Conservation (phyloP, 2,797 vertebrate species). For the Paguma larvata region DNA sequence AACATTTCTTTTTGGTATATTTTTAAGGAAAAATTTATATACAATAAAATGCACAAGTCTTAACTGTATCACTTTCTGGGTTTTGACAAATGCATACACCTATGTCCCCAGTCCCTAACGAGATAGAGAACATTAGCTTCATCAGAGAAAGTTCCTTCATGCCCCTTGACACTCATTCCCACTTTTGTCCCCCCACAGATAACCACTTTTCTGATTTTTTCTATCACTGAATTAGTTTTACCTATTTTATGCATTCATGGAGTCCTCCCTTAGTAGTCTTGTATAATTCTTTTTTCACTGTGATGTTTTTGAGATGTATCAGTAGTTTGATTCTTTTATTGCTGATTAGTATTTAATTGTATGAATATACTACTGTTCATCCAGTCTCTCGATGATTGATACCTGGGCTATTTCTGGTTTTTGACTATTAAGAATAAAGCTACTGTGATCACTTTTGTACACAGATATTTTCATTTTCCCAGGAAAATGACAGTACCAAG, state of each 20-base stretch:
- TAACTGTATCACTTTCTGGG: background rate
- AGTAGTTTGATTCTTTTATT: background rate
- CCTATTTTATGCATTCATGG: constrained; percentile 1
- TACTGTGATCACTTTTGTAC: background rate
- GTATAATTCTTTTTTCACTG: background rate
- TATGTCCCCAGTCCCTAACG: background rate
- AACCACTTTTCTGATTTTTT: background rate
- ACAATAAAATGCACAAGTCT: background rate
- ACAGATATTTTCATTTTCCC: background rate
- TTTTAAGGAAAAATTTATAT: constrained; percentile 16
- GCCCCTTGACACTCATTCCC: background rate
- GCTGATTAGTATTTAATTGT: background rate
- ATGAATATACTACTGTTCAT: background rate
- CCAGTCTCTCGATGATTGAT: background rate
- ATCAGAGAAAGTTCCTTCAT: background rate
- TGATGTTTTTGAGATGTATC: background rate
- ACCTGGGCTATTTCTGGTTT: background rate
- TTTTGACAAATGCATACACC: background rate
- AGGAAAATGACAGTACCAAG: background rate
- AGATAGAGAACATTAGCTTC: background rate
- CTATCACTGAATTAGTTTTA: background rate
- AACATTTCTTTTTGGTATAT: background rate
- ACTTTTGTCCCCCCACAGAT: background rate
- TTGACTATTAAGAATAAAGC: background rate
- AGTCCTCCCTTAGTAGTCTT: background rate